Evolutionary conservation across 2,113 vertebrate genomes (phyloP).

Genomic region (Tychaedon coryphoeus): DNA sequence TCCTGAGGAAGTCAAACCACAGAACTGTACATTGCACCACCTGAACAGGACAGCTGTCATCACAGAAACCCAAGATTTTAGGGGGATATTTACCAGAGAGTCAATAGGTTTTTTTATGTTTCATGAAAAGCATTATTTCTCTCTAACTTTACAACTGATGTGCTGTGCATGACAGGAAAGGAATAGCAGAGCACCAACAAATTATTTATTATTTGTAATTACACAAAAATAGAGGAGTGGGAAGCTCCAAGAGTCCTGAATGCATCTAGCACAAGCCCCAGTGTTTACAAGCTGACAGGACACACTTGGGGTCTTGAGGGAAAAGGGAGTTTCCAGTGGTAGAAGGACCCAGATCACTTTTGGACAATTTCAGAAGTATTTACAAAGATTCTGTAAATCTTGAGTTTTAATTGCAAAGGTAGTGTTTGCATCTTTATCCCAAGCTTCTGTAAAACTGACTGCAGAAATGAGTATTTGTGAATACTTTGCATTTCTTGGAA

Average conservation of each 20-base stretch:
- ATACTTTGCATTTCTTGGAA: neutral
- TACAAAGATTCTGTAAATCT: neutral
- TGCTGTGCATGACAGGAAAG: too few relatives aligned
- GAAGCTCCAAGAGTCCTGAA: neutral
- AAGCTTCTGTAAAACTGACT: neutral
- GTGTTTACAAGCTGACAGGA: neutral
- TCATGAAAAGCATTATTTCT: neutral
- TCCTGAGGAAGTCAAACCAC: neutral
- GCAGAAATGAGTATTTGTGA: neutral
- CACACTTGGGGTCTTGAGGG: neutral
- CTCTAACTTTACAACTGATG: neutral
- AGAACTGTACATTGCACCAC: neutral
- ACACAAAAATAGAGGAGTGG: neutral
- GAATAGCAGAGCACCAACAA: neutral
- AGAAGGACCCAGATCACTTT: neutral
- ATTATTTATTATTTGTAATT: neutral
- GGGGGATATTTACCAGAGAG: neutral
- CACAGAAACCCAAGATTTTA: neutral
- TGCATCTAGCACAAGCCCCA: neutral
- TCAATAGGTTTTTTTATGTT: neutral
- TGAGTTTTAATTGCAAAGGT: neutral
- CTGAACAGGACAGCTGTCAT: neutral
- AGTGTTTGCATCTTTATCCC: neutral
- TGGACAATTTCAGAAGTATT: neutral
- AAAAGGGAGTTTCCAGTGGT: neutral